Percentiles rank a stretch among this genome's conserved stretches.
phyloP scores from a whole-genome alignment of 2,888 invertebrate genomes.

The Smittia aterrima region DNA sequence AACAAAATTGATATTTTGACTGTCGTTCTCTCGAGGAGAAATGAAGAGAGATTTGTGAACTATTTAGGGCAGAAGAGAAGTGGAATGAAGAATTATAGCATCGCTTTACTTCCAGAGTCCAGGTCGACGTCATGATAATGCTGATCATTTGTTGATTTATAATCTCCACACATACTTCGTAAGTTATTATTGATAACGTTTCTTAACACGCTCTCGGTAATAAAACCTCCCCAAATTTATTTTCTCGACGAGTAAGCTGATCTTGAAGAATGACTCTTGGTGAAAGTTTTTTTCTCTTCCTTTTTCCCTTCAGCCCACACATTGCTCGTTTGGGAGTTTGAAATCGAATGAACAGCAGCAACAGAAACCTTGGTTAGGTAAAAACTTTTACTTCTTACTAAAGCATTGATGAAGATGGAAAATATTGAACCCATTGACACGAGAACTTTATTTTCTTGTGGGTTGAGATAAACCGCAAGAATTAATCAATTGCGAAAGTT shows the following conservation, averaged over 20 bases:
- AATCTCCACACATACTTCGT: background rate
- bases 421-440: background rate
- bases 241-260: background rate
- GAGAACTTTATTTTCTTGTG: background rate
- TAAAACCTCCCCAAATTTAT: background rate
- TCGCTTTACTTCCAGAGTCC: no score
- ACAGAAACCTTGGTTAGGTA: background rate
- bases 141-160: constrained; percentile 16
- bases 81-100: no score
- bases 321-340: constrained; percentile 9
- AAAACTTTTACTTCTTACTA: background rate
- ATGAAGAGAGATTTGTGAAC: no score
- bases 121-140: background rate
- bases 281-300: background rate
- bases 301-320: background rate
- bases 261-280: background rate
- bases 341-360: constrained; percentile 1
- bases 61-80: no score
- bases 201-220: background rate
- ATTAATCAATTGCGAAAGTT: constrained; percentile 20
- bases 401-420: background rate
- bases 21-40: no score
- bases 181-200: constrained; percentile 5
- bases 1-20: background rate
- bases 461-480: constrained; percentile 9